A percentile compares a stretch with the other conserved stretches of the same genome.
Evolutionary conservation across 2,113 vertebrate genomes (phyloP).

Genomic region (Lophius piscatorius): DNA sequence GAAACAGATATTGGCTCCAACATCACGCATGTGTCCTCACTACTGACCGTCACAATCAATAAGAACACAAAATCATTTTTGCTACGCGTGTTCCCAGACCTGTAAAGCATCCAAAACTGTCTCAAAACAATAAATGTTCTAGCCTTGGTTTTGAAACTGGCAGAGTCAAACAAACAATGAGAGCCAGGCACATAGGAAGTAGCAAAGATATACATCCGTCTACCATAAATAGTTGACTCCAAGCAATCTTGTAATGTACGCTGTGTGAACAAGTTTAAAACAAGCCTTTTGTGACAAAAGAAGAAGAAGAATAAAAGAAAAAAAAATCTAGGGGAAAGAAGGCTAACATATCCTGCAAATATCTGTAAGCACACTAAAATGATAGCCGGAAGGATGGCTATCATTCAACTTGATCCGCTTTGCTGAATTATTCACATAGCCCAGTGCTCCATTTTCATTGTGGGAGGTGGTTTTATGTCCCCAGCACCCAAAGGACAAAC

Average conservation of each 20-base stretch:
- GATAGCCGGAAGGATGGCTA: slow-evolving; percentile 25
- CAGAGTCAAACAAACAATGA: too few species aligned
- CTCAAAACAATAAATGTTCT: too few species aligned
- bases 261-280: too few species aligned
- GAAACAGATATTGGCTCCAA: not conserved
- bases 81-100: too few species aligned
- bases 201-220: too few species aligned
- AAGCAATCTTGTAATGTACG: too few species aligned
- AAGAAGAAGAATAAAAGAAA: not conserved
- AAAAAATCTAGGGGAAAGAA: slow-evolving; percentile 18
- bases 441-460: slow-evolving; percentile 60
- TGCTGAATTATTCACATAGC: slow-evolving; percentile 71
- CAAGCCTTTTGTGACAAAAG: not conserved
- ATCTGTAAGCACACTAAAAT: slow-evolving; percentile 15
- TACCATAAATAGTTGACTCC: too few species aligned
- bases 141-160: too few species aligned
- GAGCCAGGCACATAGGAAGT: too few species aligned
- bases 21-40: too few species aligned
- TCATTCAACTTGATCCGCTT: slow-evolving; percentile 59
- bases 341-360: not conserved
- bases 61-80: not conserved
- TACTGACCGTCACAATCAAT: not conserved
- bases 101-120: not conserved
- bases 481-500: slow-evolving; percentile 25
- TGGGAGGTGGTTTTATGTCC: slow-evolving; percentile 62